These are phyloP conservation scores for Lathronympha strigana DNA, from an alignment of 2,888 invertebrate species.

Conservation along the genomic window DNA sequence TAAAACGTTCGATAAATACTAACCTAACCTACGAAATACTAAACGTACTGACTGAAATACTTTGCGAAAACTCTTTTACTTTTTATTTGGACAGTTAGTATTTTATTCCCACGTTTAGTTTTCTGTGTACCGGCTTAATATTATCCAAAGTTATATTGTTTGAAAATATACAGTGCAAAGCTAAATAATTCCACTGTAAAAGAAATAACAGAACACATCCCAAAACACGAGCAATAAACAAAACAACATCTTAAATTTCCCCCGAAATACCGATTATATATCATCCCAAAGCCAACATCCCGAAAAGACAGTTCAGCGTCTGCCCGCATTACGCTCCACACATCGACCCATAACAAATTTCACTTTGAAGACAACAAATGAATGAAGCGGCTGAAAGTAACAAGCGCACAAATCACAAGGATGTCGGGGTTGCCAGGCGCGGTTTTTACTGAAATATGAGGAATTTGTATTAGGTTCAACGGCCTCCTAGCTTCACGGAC, in stretches of 20 bases:
- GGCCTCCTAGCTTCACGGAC: no score
- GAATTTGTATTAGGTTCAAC: no score
- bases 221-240: conserved; percentile 8
- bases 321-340: conserved; percentile 18
- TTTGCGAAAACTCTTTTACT: no score
- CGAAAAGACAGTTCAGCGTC: conserved; percentile 26
- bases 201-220: conserved; percentile 4
- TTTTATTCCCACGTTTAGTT: no score
- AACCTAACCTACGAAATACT: no score
- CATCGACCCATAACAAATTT: conserved; percentile 39
- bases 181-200: neutral
- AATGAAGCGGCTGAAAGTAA: conserved; percentile 37
- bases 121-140: no score
- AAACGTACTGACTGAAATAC: no score
- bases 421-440: conserved; percentile 10
- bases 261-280: conserved; percentile 3
- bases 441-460: neutral
- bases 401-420: conserved; percentile 39
- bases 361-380: conserved; percentile 42
- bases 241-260: conserved; percentile 10
- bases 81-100: no score
- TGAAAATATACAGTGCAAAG: no score
- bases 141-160: no score
- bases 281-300: conserved; percentile 11
- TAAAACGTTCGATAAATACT: no score